Evolutionary conservation across 64 coral and sea anemone genomes (phyloP), one percentile per base, ranked within the genome.

Genomic region (Cladopsammia gracilis): DNA sequence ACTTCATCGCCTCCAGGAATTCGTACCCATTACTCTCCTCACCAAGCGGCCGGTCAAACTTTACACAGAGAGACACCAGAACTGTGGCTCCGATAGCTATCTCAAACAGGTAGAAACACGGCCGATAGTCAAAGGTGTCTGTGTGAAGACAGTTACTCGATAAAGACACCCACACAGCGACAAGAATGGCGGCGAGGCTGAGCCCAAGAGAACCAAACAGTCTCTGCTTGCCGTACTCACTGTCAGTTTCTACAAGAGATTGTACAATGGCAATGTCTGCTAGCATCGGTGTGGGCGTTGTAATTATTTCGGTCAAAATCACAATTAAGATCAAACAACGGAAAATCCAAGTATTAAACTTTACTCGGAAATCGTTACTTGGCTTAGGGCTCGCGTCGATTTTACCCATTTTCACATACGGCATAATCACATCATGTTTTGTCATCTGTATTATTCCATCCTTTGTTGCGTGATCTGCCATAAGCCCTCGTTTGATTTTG

Each of bases 261-360:
- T 94, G 87, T 3, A 98, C 80, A 10, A 98, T 85, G 14, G 91
- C 96, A 18, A 82, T 98, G 8, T 98, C 96, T 14, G 96, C 96
- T 51, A 98, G 68, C 96, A 98, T 98, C 0, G 92, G 96, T 9
- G 96, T 98, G 0, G 96, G 96, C 11, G 96, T 94, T 1, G 96
- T 98, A 3, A 98, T 89, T 6, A 98, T 94, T 93, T 98, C 96
- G 2, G 96, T 98, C 19, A 98, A 74, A 77, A 98, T 91, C 11
- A 98, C 83, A 22, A 98, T 98, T 3, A 98, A 66, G 16, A 91
- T 44, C 44, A 98, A 88, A 82, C 92, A 90, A 20, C 91, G 75
- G 54, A 98, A 90, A 60, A 98, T 90, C 96, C 91, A 98, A 52
- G 78, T 88, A 62, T 98, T 98, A 18, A 91, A 98, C 10, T 65